Evolutionary conservation across 2,888 invertebrate species (phyloP).

Genomic region (Polymixis flavicincta): DNA sequence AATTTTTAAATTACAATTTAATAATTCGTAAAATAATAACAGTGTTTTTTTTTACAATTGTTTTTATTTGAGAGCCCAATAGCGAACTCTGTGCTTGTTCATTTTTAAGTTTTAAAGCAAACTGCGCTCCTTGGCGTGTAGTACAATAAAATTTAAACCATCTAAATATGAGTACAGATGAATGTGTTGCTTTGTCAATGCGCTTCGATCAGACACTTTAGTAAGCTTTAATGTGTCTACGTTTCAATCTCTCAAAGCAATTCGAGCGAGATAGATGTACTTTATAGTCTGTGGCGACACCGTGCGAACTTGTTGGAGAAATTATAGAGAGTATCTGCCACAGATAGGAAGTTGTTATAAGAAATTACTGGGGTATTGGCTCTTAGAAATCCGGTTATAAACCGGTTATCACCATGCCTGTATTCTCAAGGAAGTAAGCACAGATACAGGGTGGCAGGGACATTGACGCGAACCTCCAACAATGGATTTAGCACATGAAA

Average conservation of each 20-base stretch:
- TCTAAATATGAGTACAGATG: not conserved
- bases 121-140: too few species aligned
- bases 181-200: not conserved
- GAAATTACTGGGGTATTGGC: constrained; percentile 40
- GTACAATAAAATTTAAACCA: too few species aligned
- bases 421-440: not conserved
- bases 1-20: too few species aligned
- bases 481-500: too few species aligned
- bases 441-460: too few species aligned
- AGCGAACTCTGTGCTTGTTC: too few species aligned
- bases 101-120: too few species aligned
- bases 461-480: too few species aligned
- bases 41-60: too few species aligned
- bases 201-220: too few species aligned
- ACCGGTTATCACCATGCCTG: not conserved
- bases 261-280: constrained; percentile 23
- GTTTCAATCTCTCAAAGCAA: constrained; percentile 29
- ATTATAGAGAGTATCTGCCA: constrained; percentile 41
- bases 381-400: constrained; percentile 16
- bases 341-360: constrained; percentile 12
- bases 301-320: constrained; percentile 45
- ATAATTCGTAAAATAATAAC: too few species aligned
- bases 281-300: constrained; percentile 11
- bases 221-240: not conserved
- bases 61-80: too few species aligned